These are phyloP conservation scores for Drosophila obscura DNA, from an alignment of 1,140 invertebrate genomes.

Conservation along the genomic window DNA sequence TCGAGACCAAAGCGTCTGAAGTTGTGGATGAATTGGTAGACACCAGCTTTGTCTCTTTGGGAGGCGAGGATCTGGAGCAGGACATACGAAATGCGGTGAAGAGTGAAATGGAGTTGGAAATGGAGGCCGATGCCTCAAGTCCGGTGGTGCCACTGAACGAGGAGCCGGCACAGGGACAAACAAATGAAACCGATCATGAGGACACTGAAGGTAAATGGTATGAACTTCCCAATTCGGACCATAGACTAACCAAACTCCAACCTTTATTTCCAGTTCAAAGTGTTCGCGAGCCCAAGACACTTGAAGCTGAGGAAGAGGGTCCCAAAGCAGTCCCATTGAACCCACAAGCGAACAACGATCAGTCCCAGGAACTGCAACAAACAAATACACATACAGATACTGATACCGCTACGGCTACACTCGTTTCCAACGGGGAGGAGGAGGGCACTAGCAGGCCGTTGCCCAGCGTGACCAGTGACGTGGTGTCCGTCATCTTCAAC, in stretches of 20 bases:
- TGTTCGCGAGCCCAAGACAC: conserved; percentile 58
- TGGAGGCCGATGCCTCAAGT: conserved; percentile 36
- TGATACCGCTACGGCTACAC: conserved; percentile 14
- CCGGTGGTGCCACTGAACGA: conserved; percentile 26
- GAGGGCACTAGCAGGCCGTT: conserved; percentile 25
- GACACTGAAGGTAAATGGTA: conserved; percentile 34
- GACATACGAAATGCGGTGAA: conserved; percentile 69
- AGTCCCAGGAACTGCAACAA: background rate
- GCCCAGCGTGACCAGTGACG: conserved; percentile 56
- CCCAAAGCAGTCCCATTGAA: background rate
- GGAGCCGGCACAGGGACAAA: conserved; percentile 1
- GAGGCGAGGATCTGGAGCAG: conserved; percentile 55
- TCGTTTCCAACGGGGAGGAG: conserved; percentile 7
- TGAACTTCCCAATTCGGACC: too few species aligned
- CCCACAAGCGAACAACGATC: too few species aligned
- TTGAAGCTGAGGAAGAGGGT: conserved; percentile 21
- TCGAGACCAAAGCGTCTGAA: conserved; percentile 21
- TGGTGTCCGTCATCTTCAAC: conserved; percentile 60
- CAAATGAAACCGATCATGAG: background rate
- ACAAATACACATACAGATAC: conserved; percentile 3
- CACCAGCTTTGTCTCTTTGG: conserved; percentile 48
- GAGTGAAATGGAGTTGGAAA: conserved; percentile 63
- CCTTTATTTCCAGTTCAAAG: conserved; percentile 25
- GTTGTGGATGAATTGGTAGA: conserved; percentile 33
- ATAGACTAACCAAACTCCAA: background rate